A percentile compares a stretch with the other conserved stretches of the same genome.
phyloP scores from a whole-genome alignment of 2,797 vertebrate species.

The Gypaetus barbatus region DNA sequence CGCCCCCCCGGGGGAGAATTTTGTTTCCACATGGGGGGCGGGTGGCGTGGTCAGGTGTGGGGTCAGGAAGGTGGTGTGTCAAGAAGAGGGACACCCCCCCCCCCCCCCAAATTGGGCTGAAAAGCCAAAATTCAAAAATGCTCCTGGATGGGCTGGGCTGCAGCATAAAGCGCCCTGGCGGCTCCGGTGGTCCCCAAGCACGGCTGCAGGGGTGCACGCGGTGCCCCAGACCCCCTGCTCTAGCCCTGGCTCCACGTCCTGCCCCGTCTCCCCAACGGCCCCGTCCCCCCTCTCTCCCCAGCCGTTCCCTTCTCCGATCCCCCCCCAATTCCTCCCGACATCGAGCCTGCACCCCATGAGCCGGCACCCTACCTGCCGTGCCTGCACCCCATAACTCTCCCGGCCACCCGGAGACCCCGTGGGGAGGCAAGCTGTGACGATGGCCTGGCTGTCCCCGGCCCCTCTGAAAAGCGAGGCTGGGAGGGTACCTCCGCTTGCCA shows the following conservation, averaged over 20 bases:
- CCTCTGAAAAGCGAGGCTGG: accelerated
- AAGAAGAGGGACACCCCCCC: background rate
- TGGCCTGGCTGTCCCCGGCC: background rate
- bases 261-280: background rate
- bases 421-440: background rate
- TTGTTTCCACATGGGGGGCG: background rate
- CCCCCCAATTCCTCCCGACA: background rate
- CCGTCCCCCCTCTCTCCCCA: background rate
- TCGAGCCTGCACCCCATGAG: background rate
- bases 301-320: accelerated
- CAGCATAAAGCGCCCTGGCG: too few species aligned
- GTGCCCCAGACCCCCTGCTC: background rate
- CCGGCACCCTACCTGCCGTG: background rate
- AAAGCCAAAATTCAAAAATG: background rate
- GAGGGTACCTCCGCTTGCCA: background rate
- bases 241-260: background rate
- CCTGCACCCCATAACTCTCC: background rate
- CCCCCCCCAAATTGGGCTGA: background rate
- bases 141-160: background rate
- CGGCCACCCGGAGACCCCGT: background rate
- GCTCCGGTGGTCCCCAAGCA: background rate
- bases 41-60: background rate
- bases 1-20: background rate
- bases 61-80: background rate
- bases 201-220: accelerated